A percentile compares a stretch with the other conserved stretches of the same genome.
These are phyloP conservation scores for Anguilla pacifica DNA, from an alignment of 2,797 vertebrate species.

Conservation along the genomic window DNA sequence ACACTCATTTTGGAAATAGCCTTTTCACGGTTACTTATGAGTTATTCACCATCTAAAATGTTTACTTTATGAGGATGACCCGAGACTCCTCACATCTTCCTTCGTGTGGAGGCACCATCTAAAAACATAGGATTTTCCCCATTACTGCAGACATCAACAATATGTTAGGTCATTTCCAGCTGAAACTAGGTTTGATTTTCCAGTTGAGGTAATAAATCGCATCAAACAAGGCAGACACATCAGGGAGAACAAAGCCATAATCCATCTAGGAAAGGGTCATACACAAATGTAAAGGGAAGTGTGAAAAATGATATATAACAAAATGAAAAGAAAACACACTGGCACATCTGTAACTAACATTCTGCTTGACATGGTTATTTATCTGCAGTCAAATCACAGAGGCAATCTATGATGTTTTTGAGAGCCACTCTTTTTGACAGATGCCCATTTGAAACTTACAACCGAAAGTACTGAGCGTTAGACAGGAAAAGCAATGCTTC, in stretches of 20 bases:
- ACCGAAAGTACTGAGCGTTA: not conserved
- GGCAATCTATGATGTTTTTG: not conserved
- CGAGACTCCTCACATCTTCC: constrained; percentile 27
- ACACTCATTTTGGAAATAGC: not conserved
- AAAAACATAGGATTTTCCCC: constrained; percentile 25
- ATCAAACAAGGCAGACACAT: constrained; percentile 4
- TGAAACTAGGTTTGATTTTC: not conserved
- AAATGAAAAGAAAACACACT: not conserved
- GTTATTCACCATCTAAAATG: constrained; percentile 38
- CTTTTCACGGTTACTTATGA: not conserved
- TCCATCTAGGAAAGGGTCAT: not conserved
- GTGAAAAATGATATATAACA: not conserved
- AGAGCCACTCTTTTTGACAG: not conserved
- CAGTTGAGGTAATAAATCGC: not conserved
- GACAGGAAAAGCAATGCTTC: not conserved
- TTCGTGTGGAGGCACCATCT: constrained; percentile 12
- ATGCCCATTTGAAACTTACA: not conserved
- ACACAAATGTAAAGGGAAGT: not conserved
- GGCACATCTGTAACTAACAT: not conserved
- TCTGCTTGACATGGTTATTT: not conserved
- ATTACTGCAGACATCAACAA: not conserved
- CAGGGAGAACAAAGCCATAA: not conserved
- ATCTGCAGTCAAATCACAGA: not conserved
- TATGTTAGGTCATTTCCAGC: not conserved
- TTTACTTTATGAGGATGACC: constrained; percentile 45